A percentile compares a stretch with the other conserved stretches of the same genome.
phyloP scores from a whole-genome alignment of 1,140 invertebrate species.

The Proctacanthus coquilletti region DNA sequence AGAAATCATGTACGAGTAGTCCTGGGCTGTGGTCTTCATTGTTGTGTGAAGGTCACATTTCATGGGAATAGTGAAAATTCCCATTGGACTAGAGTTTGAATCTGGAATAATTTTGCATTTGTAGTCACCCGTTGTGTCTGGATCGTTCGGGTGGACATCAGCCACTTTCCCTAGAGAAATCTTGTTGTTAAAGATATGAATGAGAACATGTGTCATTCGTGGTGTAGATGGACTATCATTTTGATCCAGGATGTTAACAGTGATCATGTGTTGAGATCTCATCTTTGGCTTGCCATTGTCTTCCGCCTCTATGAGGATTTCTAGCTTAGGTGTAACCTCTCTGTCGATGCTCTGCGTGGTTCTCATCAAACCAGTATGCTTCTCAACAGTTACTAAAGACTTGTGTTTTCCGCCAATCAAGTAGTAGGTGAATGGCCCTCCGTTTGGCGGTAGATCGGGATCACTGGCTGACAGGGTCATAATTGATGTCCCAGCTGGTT shows the following conservation, averaged over 20 bases:
- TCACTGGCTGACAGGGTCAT: slow-evolving; percentile 74
- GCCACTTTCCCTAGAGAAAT: slow-evolving; percentile 67
- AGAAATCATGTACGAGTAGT: slow-evolving; percentile 58
- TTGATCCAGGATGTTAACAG: slow-evolving; percentile 67
- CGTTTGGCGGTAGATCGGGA: slow-evolving; percentile 81
- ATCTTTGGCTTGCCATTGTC: slow-evolving; percentile 76
- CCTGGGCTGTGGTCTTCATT: slow-evolving; percentile 45
- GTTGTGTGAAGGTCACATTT: slow-evolving; percentile 64
- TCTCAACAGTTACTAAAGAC: slow-evolving; percentile 59
- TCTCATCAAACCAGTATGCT: slow-evolving; percentile 60
- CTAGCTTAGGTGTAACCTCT: slow-evolving; percentile 57
- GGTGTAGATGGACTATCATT: slow-evolving; percentile 83
- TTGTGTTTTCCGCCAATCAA: slow-evolving; percentile 63
- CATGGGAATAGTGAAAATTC: slow-evolving; percentile 48
- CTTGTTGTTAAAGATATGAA: slow-evolving; percentile 59
- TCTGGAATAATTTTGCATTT: slow-evolving; percentile 59
- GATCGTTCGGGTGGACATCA: slow-evolving; percentile 79
- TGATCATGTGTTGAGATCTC: slow-evolving; percentile 58
- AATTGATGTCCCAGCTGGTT: slow-evolving; percentile 66
- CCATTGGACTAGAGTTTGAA: slow-evolving; percentile 32
- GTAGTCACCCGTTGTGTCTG: slow-evolving; percentile 74
- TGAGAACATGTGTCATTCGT: slow-evolving; percentile 63
- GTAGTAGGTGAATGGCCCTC: slow-evolving; percentile 72
- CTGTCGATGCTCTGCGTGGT: slow-evolving; percentile 68
- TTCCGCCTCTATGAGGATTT: slow-evolving; percentile 68